Base-by-base conservation (phyloP, 2,888 invertebrate genomes). In the Auanema freiburgensis region DNA sequence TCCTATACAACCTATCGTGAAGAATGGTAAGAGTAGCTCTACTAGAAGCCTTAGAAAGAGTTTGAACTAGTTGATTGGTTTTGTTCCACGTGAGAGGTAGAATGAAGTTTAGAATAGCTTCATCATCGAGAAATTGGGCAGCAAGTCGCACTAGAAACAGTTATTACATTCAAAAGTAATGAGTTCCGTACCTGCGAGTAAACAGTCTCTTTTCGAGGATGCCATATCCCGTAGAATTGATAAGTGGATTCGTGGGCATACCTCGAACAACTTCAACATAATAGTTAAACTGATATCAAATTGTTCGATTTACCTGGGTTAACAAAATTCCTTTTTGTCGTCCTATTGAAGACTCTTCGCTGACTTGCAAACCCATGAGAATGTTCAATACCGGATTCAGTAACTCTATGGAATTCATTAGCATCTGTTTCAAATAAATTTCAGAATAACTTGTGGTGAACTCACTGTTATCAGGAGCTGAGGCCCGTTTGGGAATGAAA, bases 341-440 rank as follows among this genome's bases (percentile, higher is more conserved):
- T 6, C 62, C 62, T 16, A 18, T 40, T 10, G 25, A 33, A 46
- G 56, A 57, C 24, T 62, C 62, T 18, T 62, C 62, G 18, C 57
- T 57, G 4, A 62, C 46, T 57, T 56, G 56, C 11, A 62, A 6
- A 4, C 5, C 49, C 24, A 52, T 56, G n/a, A 62, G 16, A 12
- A 50, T 12, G 5, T 18, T 12, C 14, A 62, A 21, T 0, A 62
- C 51, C 12, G 62, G 57, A 14, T 41, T 50, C 2, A 62, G 51
- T 10, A 62, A 42, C 21, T 62, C 62, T 6, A 57, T 51, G 4
- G 62, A 49, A 25, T 49, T 57, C 21, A 18, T 25, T 18, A 62
- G 24, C 33, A 62, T 16, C 62, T 62, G 55, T 12, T 5, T 5
- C 3, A 21, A 46, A 46, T 46, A 46, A 46, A 46, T 5, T 5